Conservation (phyloP, 2,113 vertebrate genomes). For the Nannobrachium achirus region DNA sequence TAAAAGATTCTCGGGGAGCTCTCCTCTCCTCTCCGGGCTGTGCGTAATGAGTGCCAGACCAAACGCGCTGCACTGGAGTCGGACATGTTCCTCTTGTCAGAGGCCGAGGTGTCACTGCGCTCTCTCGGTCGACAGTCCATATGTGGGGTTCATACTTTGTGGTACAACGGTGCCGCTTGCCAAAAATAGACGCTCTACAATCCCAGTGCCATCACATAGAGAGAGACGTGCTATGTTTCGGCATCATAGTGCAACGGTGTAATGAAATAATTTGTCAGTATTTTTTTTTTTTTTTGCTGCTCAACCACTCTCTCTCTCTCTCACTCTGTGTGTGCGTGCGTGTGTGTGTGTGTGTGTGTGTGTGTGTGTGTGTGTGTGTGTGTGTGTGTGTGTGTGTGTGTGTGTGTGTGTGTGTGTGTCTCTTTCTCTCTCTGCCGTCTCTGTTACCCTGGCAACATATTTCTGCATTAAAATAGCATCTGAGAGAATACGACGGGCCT, state of each 20-base stretch:
- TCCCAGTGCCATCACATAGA: no score
- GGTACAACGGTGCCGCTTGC: no score
- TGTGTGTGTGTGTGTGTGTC: conserved; percentile 8
- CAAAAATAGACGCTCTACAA: no score
- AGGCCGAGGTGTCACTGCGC: conserved; percentile 41
- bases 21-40: conserved; percentile 3
- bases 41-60: background rate
- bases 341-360: conserved; percentile 9
- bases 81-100: background rate
- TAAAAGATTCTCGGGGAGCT: conserved; percentile 17
- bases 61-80: background rate
- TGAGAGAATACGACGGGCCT: conserved; percentile 38
- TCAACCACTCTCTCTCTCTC: background rate
- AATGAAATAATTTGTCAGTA: no score
- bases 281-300: background rate
- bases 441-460: conserved; percentile 84
- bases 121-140: conserved; percentile 53
- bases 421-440: conserved; percentile 59
- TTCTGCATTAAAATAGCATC: conserved; percentile 83
- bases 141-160: conserved; percentile 45
- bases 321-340: conserved; percentile 34
- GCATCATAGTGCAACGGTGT: no score
- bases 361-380: conserved; percentile 8
- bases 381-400: conserved; percentile 7
- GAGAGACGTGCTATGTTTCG: no score